A percentile compares a stretch with the other conserved stretches of the same genome.
These are phyloP conservation scores for Epistrophella euchroma DNA, from an alignment of 2,888 invertebrate species.

Conservation along the genomic window DNA sequence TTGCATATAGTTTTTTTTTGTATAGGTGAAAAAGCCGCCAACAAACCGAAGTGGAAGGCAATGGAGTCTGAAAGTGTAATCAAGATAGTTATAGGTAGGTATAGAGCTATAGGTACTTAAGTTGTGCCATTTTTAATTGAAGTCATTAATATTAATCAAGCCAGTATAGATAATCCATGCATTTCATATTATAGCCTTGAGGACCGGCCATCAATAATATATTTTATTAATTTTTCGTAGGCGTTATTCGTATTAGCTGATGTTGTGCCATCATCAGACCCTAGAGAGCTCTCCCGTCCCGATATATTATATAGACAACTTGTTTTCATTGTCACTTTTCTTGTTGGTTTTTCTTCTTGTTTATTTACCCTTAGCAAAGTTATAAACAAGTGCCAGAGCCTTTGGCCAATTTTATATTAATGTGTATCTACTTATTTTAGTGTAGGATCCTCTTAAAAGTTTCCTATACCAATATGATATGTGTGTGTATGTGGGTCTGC, in stretches of 20 bases:
- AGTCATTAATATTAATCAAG: slow-evolving; percentile 50
- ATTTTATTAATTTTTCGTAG: slow-evolving; percentile 40
- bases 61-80: slow-evolving; percentile 39
- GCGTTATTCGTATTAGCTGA: slow-evolving; percentile 9
- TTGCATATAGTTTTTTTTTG: not conserved
- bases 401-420: slow-evolving; percentile 8
- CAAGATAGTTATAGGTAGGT: slow-evolving; percentile 30
- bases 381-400: slow-evolving; percentile 48
- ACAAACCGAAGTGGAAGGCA: slow-evolving; percentile 2
- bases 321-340: slow-evolving; percentile 17
- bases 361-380: slow-evolving; percentile 28
- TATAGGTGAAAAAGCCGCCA: slow-evolving; percentile 51
- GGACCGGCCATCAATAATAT: slow-evolving; percentile 26
- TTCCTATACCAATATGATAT: not conserved
- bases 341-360: slow-evolving; percentile 15
- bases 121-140: slow-evolving; percentile 47
- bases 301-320: not conserved
- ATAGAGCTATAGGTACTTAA: slow-evolving; percentile 16
- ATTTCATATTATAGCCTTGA: not conserved
- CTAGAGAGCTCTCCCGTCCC: not conserved
- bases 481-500: slow-evolving; percentile 2
- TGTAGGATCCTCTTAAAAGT: slow-evolving; percentile 30
- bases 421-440: not conserved
- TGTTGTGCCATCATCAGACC: not conserved
- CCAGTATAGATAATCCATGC: slow-evolving; percentile 2